phyloP scores from a whole-genome alignment of 2,113 vertebrate genomes.

The Crotalus horridus region DNA sequence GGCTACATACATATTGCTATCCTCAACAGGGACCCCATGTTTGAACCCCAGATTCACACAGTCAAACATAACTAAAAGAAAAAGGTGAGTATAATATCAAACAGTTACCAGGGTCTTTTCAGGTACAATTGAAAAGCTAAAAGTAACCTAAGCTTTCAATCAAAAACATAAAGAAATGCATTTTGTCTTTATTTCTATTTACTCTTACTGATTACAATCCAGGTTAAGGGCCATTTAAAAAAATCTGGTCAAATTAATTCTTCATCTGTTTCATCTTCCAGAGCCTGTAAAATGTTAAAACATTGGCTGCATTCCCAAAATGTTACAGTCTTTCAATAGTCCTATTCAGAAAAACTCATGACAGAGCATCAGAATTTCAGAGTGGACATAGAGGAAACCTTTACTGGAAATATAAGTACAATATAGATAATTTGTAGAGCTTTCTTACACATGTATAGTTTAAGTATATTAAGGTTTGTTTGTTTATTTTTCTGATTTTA shows the following conservation, averaged over 20 bases:
- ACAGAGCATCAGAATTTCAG: background rate
- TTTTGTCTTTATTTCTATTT: background rate
- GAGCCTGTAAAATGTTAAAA: background rate
- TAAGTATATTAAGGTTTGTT: background rate
- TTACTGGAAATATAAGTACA: background rate
- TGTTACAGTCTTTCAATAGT: background rate
- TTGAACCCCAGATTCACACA: background rate
- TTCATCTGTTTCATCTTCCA: background rate
- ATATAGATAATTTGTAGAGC: background rate
- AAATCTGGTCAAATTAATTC: background rate
- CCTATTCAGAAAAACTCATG: background rate
- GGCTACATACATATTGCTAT: background rate
- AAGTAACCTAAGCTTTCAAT: background rate
- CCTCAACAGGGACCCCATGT: conserved; percentile 28
- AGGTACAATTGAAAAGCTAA: background rate
- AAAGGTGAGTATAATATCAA: background rate
- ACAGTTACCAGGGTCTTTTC: rapidly evolving
- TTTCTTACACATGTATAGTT: background rate
- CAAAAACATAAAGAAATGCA: background rate
- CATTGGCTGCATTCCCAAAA: background rate
- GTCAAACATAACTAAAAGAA: background rate
- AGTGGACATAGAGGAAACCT: background rate
- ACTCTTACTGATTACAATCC: background rate
- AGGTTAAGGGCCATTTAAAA: background rate
- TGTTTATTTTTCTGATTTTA: background rate